Percentiles rank a stretch among this genome's conserved stretches.
phyloP scores from a whole-genome alignment of 2,113 vertebrate species.

The Nycticryphes semicollaris region DNA sequence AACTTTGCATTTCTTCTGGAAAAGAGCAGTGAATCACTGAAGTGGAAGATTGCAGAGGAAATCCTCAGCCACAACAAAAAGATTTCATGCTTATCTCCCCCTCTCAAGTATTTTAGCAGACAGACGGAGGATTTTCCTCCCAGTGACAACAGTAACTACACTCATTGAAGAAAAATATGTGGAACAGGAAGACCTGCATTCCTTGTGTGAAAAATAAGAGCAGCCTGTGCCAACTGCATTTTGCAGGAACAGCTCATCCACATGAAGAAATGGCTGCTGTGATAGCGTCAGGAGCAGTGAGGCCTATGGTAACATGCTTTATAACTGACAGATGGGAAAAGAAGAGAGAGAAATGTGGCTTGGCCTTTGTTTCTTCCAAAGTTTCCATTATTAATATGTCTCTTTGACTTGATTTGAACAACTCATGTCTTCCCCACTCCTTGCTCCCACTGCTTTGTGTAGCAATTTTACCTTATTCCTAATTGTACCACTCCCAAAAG shows the following conservation, averaged over 20 bases:
- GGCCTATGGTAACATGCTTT: background rate
- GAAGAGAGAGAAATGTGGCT: background rate
- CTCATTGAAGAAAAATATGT: slow-evolving; percentile 61
- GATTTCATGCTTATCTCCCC: slow-evolving; percentile 39
- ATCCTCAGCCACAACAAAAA: slow-evolving; percentile 57
- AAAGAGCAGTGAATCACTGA: background rate
- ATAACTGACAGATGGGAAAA: background rate
- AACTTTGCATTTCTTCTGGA: background rate
- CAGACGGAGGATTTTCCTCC: slow-evolving; percentile 50
- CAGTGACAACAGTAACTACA: slow-evolving; percentile 54
- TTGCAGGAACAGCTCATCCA: slow-evolving; percentile 39
- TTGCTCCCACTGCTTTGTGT: background rate
- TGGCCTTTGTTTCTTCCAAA: background rate
- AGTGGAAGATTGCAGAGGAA: slow-evolving; percentile 40
- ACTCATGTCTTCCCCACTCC: background rate
- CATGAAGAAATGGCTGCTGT: slow-evolving; percentile 21
- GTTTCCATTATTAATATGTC: background rate
- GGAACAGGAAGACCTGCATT: slow-evolving; percentile 62
- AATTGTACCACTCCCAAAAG: background rate
- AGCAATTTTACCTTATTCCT: background rate
- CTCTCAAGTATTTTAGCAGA: slow-evolving; percentile 50
- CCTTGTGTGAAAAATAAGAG: slow-evolving; percentile 52
- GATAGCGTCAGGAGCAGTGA: background rate
- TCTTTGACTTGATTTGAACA: background rate
- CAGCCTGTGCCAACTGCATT: slow-evolving; percentile 32